Base-by-base conservation (phyloP, 2,888 invertebrate species). In the Biston stratarius region DNA sequence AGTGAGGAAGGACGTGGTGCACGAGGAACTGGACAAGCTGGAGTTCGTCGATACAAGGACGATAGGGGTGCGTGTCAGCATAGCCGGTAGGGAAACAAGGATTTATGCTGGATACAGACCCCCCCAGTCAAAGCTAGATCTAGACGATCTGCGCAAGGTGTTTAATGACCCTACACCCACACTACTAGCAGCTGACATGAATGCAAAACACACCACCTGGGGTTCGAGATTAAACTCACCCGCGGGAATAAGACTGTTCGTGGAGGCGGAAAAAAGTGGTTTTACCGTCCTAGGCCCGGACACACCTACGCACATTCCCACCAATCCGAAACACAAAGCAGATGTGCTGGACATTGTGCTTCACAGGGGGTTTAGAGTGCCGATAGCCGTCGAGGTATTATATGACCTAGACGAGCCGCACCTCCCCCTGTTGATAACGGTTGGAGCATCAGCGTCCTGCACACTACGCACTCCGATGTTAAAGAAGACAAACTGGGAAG, bases 21-120 rank as follows among this genome's bases (percentile, higher is more conserved):
- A 66, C 40, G 65, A 61, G 0, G 61, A 61, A 8, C 1, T 61
- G 14, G 61, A 47, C 5, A n/a, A 5, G 1, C 44, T 24, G 10
- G 11, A 12, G 0, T 53, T 11, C 24, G 0, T 0, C 0, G 14
- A 52, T 3, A 34, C 45, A 0, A 10, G 61, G 8, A 9, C 45
- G 0, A 14, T 6, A 5, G 62, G 48, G 10, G 34, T 57, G 15
- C 15, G 44, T 0, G 6, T 12, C 0, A 34, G 8, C 5, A 34
- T 45, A 2, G 63, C 34, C 1, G 51, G 57, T 2, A n/a, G 10
- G 1, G 63, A 63, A 9, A 45, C 57, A 0, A 45, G 15, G 0
- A 12, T 64, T 1, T 64, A 36, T 14, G 58, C 64, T 33, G 64
- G 52, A 12, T 63, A 63, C 51, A 12, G 52, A 0, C 64, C 58